A percentile compares a stretch with the other conserved stretches of the same genome.
Evolutionary conservation across 2,797 vertebrate genomes (phyloP).

Genomic region (Onychomys torridus): DNA sequence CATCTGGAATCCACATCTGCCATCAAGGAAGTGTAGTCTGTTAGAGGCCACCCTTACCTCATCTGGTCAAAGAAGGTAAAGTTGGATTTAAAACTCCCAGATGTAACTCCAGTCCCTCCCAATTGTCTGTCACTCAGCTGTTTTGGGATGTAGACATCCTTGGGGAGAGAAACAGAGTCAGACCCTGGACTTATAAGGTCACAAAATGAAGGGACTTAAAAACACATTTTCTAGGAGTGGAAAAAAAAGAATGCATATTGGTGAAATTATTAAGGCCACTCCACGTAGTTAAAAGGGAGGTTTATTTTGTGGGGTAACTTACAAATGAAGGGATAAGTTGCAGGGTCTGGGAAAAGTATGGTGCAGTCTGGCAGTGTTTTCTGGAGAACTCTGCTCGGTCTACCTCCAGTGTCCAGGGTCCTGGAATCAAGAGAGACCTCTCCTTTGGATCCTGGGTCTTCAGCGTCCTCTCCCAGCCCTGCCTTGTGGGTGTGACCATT

Average conservation of each 20-base stretch:
- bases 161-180: neutral
- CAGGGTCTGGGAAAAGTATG: too few species aligned
- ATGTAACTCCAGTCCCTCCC: neutral
- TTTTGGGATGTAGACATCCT: slow-evolving; percentile 40
- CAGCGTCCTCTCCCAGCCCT: too few species aligned
- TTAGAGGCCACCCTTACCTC: neutral
- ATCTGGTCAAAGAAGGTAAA: neutral
- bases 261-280: too few species aligned
- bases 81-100: neutral
- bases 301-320: too few species aligned
- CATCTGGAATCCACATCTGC: neutral
- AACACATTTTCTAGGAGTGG: neutral
- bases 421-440: too few species aligned
- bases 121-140: neutral
- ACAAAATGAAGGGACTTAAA: slow-evolving; percentile 49
- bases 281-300: too few species aligned
- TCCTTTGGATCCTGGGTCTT: too few species aligned
- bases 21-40: neutral
- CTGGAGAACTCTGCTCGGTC: too few species aligned
- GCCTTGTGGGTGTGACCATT: too few species aligned
- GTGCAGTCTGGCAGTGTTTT: too few species aligned
- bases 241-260: neutral
- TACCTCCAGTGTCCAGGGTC: too few species aligned
- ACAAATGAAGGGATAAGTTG: too few species aligned
- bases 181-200: neutral